Conservation (phyloP, 2,888 invertebrate genomes). For the Phyllotreta striolata region DNA sequence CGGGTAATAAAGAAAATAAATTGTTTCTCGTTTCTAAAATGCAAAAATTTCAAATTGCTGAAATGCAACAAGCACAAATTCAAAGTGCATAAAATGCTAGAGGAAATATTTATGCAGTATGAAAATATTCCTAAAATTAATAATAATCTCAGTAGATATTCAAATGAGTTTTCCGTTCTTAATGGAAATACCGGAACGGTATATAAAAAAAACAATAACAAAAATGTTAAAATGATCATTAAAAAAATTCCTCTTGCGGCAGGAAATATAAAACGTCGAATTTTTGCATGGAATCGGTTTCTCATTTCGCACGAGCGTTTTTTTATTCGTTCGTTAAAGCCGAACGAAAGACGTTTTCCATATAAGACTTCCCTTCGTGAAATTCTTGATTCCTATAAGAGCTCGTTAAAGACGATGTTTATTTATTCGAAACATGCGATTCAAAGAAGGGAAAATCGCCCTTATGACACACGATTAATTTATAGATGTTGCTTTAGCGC, state of each 20-base stretch:
- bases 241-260: constrained; percentile 6
- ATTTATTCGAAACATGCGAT: constrained; percentile 47
- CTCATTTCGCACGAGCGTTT: constrained; percentile 15
- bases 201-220: constrained; percentile 7
- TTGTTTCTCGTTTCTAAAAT: too few species aligned
- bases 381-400: constrained; percentile 48
- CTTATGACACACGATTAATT: too few species aligned
- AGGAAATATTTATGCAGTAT: too few species aligned
- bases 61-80: too few species aligned
- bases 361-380: constrained; percentile 45
- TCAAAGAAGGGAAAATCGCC: constrained; percentile 17
- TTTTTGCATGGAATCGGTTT: constrained; percentile 10
- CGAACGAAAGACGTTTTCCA: constrained; percentile 39
- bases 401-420: constrained; percentile 44
- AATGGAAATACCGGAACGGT: neutral
- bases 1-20: too few species aligned
- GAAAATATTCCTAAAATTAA: too few species aligned
- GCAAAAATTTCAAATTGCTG: too few species aligned
- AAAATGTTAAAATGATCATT: constrained; percentile 8
- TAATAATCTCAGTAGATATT: neutral
- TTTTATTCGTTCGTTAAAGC: constrained; percentile 19
- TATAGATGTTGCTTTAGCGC: too few species aligned
- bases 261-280: constrained; percentile 10
- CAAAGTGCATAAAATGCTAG: too few species aligned
- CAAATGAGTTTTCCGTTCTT: constrained; percentile 2